Evolutionary conservation across 2,113 vertebrate species (phyloP).

Genomic region (Brienomyrus longianalis): DNA sequence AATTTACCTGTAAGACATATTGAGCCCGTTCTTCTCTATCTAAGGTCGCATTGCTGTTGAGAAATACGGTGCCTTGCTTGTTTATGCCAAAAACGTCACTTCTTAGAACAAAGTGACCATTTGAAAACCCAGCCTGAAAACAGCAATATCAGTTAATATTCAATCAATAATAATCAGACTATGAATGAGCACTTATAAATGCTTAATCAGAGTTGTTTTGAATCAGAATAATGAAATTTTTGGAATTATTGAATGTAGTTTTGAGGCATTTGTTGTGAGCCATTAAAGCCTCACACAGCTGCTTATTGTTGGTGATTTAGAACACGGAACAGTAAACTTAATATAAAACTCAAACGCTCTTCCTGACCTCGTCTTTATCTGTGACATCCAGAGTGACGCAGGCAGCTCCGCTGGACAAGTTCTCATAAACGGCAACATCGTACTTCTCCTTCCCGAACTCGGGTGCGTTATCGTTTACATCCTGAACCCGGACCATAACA

Average conservation of each 20-base stretch:
- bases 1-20: constrained; percentile 57
- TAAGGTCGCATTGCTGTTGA: constrained; percentile 51
- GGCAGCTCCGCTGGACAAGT: constrained; percentile 51
- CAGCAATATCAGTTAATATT: constrained; percentile 5
- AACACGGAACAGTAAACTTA: neutral
- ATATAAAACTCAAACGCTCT: neutral
- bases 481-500: constrained; percentile 52
- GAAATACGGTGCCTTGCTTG: constrained; percentile 53
- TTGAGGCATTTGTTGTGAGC: too few relatives aligned
- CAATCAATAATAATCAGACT: neutral
- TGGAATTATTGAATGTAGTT: neutral
- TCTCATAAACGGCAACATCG: constrained; percentile 53
- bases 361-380: constrained; percentile 62
- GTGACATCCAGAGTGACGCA: constrained; percentile 55
- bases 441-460: constrained; percentile 56
- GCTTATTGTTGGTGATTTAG: neutral
- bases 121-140: constrained; percentile 60
- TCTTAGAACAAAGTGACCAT: constrained; percentile 54
- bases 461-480: constrained; percentile 64
- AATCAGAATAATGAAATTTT: neutral
- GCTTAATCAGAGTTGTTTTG: neutral
- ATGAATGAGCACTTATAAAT: neutral
- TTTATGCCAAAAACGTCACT: constrained; percentile 56
- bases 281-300: neutral
- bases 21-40: constrained; percentile 61